Base-by-base conservation (phyloP, 2,797 vertebrate species). In the Phylloscopus collybita region DNA sequence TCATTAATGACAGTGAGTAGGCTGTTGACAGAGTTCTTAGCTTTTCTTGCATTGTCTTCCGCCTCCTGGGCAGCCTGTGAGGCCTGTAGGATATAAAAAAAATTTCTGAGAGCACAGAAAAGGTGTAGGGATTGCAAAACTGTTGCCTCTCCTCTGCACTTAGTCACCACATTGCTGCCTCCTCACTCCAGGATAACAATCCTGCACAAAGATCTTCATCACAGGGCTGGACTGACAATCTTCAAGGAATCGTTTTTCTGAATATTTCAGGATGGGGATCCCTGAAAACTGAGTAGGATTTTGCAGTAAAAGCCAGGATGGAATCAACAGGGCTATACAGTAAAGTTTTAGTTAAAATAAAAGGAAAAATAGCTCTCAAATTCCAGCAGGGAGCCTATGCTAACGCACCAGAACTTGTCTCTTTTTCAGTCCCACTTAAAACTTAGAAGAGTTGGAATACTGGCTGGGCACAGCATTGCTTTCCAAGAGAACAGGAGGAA, bases 1-100 rank as follows among this genome's bases (percentile, higher is more conserved):
- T 97, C 95, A 10, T 98, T 98, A 95, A 99, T 99, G 69, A 98
- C 97, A 44, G 76, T 94, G 62, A 99, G 98, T 22, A 99, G 98
- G 13, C 85, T 98, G 95, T 98, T 99, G 27, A 99, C 99, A 0
- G 99, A 98, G 51, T 98, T 98, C 96, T 99, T 99, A 4, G 99
- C 99, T 97, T 99, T 99, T 91, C 98, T 98, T 51, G 99, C 99
- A 16, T 98, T 99, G 96, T 98, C 98, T 92, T 99, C 99, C 0
- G 99, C 99, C 93, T 99, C 98, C 95, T 99, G 99, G 6, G 99
- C 99, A 50, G 98, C 99, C 82, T 98, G 98, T 0, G 99, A 99
- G 21, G 99, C 99, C 99, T 99, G 96, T 4, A 60, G 57, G 34
- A 47, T 54, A 59, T 13, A 11, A 86, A 65, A 61, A 49, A 64